Evolutionary conservation across 2,113 vertebrate genomes (phyloP).

Genomic region (Mirza zaza): DNA sequence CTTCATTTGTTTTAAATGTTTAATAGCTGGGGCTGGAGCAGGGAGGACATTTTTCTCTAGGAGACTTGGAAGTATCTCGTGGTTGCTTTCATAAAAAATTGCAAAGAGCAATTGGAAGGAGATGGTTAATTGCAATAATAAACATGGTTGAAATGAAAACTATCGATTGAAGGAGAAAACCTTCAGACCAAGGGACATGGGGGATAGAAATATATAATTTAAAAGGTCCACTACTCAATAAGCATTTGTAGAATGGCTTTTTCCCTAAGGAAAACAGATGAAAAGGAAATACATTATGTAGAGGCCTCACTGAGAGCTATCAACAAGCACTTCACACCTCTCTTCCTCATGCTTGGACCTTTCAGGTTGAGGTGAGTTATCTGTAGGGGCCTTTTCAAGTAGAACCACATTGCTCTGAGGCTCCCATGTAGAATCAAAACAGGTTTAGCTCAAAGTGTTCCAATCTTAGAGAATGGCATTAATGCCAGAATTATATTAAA

Average conservation of each 20-base stretch:
- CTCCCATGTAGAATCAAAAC: background rate
- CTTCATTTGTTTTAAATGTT: slow-evolving; percentile 19
- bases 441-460: background rate
- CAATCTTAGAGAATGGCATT: slow-evolving; percentile 7
- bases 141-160: slow-evolving; percentile 51
- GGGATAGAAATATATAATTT: slow-evolving; percentile 45
- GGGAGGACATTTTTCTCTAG: background rate
- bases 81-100: slow-evolving; percentile 7
- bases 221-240: slow-evolving; percentile 1
- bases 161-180: slow-evolving; percentile 44
- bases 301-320: background rate
- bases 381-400: background rate
- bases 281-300: background rate
- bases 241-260: slow-evolving; percentile 40
- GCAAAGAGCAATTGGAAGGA: background rate
- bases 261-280: slow-evolving; percentile 30
- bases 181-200: background rate
- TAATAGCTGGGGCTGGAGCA: background rate
- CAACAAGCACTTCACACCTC: background rate
- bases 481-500: background rate
- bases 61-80: background rate
- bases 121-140: slow-evolving; percentile 20
- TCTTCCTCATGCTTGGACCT: background rate
- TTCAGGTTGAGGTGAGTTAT: background rate
- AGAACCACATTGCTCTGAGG: background rate